phyloP scores from a whole-genome alignment of 2,113 vertebrate species.

The Bos taurus region ARS-UCD2.0 NC_037349.1:51972501-51973000 shows the following conservation, averaged over 20 bases:
- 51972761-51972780: background rate
- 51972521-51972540: background rate
- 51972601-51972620: background rate
- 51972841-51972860: background rate
- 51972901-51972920: background rate
- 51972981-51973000: background rate
- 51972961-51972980: background rate
- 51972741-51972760: background rate
- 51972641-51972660: background rate
- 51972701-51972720: background rate
- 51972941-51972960: background rate
- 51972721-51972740: background rate
- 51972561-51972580: background rate
- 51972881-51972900: background rate
- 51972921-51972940: background rate
- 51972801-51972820: background rate
- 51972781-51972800: background rate
- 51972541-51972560: background rate
- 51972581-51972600: background rate
- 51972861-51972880: background rate
- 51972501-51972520: background rate
- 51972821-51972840: background rate
- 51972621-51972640: background rate
- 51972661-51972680: background rate
- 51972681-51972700: background rate